phyloP scores from a whole-genome alignment of 2,797 vertebrate genomes.

The Catharus ustulatus region DNA sequence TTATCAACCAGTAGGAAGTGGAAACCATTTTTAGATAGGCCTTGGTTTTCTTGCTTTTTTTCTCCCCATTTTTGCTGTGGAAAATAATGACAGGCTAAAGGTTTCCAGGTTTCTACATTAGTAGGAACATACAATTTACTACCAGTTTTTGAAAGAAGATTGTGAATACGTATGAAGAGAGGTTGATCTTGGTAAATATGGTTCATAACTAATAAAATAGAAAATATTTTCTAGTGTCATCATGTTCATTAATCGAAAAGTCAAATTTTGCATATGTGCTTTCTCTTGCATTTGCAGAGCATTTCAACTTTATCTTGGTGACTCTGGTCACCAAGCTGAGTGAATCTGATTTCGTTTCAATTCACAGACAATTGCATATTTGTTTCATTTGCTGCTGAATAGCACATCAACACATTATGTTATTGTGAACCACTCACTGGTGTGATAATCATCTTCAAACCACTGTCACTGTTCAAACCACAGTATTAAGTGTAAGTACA shows the following conservation, averaged over 20 bases:
- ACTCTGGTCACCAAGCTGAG: neutral
- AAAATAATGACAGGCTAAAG: constrained; percentile 45
- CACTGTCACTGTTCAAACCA: neutral
- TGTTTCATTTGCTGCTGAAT: neutral
- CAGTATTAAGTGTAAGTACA: neutral
- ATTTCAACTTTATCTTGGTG: neutral
- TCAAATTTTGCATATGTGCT: neutral
- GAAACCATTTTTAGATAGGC: neutral
- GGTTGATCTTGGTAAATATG: neutral
- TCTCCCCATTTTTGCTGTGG: neutral
- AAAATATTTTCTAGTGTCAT: constrained; percentile 8
- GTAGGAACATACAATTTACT: constrained; percentile 36
- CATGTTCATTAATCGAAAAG: constrained; percentile 52
- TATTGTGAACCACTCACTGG: neutral
- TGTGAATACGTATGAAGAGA: neutral
- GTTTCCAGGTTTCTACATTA: neutral
- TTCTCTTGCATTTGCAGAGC: neutral
- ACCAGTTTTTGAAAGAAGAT: constrained; percentile 25
- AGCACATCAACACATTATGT: neutral
- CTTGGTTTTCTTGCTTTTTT: neutral
- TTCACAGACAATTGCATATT: neutral
- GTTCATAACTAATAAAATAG: constrained; percentile 12
- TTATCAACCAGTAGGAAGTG: neutral
- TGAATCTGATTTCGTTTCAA: neutral
- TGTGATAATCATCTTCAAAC: neutral